These are phyloP conservation scores for Puma concolor DNA, from an alignment of 2,113 vertebrate genomes.

Conservation along the genomic window DNA sequence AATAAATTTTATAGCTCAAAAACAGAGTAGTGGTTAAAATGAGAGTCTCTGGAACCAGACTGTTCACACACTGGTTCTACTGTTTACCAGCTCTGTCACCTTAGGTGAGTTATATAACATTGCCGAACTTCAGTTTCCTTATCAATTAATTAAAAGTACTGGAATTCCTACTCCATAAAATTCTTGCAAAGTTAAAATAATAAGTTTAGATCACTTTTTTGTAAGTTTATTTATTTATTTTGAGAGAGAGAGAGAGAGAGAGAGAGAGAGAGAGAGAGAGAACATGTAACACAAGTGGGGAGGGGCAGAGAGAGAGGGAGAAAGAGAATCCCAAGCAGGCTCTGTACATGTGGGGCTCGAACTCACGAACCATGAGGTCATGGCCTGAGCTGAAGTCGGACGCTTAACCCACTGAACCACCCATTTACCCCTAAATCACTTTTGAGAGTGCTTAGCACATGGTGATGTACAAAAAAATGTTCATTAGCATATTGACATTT, in stretches of 20 bases:
- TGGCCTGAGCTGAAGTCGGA: no score
- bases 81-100: background rate
- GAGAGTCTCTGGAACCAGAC: background rate
- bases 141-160: background rate
- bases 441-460: background rate
- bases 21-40: background rate
- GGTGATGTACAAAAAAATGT: background rate
- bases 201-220: slow-evolving; percentile 7
- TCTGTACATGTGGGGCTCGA: no score
- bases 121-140: background rate
- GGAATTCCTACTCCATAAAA: background rate
- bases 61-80: background rate
- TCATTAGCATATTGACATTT: background rate
- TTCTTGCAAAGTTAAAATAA: background rate
- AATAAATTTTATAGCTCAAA: background rate
- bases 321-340: no score
- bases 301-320: no score
- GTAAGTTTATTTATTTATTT: no score
- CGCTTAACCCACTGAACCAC: no score
- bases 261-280: no score
- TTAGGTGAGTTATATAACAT: background rate
- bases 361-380: no score
- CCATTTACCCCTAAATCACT: background rate
- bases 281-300: no score
- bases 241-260: no score